Base-by-base conservation (phyloP, 2,797 vertebrate species). In the Lagocephalus sceleratus region DNA sequence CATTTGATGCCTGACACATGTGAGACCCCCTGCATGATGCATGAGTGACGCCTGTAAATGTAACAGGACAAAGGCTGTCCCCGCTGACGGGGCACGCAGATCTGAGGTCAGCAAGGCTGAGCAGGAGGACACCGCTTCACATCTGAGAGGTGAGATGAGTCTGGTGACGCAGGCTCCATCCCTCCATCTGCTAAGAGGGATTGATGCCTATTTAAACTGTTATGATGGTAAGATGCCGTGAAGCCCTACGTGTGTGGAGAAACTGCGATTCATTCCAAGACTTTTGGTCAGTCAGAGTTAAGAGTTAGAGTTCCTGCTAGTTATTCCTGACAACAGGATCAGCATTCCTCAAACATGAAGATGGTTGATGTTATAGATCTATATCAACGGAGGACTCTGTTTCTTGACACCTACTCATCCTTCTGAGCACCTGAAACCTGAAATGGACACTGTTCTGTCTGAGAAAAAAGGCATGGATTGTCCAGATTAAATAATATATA, bases 61-160 rank as follows among this genome's bases (percentile, higher is more conserved):
- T 55, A 56, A 69, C 45, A 14, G 67, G 63, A 81, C 63, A 71
- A 78, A 81, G 76, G 70, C 69, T 76, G 68, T 73, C 73, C 71
- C 72, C 32, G 3, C 59, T 65, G 69, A 70, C 2, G 42, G 80
- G 39, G 59, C 64, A 64, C 9, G 4, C 51, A 53, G 79, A 54
- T 55, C 45, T 47, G 43, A 47, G 32, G 64, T 63, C 73, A 44
- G 60, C 64, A 11, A 60, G 56, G 68, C 71, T 40, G 76, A 62
- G 79, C 81, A 79, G 69, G 78, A n/a, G 54, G 71, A 66, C 55
- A 32, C 63, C 63, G 75, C 26, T 47, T 80, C 80, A 76, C 75
- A 64, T 73, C 74, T 77, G 72, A 82, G 73, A 78, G 69, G 54
- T 25, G 2, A 63, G 56, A 69, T 63, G 2, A 38, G 65, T 54